Evolutionary conservation across 2,113 vertebrate genomes (phyloP).

Genomic region (Pelmatolapia mariae): DNA sequence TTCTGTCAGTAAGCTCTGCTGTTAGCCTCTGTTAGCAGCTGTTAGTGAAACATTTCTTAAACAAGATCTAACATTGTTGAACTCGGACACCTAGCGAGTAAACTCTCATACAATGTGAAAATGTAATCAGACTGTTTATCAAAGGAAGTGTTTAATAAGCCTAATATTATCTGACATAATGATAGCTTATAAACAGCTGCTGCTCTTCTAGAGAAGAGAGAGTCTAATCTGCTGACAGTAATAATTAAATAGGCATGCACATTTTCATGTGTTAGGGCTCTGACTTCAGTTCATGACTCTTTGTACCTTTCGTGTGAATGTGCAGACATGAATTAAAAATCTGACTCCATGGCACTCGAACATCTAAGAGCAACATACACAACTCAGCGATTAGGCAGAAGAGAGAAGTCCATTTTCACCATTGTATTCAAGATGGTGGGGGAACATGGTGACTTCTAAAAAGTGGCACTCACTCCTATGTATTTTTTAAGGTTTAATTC

Average conservation of each 20-base stretch:
- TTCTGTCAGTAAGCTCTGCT: neutral
- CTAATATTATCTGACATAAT: neutral
- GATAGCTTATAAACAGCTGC: neutral
- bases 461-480: fast-evolving
- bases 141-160: neutral
- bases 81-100: neutral
- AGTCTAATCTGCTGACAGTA: neutral
- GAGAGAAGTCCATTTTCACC: neutral
- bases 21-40: neutral
- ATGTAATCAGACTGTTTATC: neutral
- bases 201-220: neutral
- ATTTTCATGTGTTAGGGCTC: neutral
- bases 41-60: neutral
- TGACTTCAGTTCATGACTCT: neutral
- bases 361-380: neutral
- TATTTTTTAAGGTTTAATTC: neutral
- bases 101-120: neutral
- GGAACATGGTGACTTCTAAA: neutral
- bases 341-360: neutral
- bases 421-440: neutral
- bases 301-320: neutral
- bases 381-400: neutral
- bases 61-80: neutral
- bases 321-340: neutral
- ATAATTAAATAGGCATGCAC: neutral